These are phyloP conservation scores for Hirtodrosophila alboralis DNA, from an alignment of 2,888 invertebrate genomes.

Conservation along the genomic window DNA sequence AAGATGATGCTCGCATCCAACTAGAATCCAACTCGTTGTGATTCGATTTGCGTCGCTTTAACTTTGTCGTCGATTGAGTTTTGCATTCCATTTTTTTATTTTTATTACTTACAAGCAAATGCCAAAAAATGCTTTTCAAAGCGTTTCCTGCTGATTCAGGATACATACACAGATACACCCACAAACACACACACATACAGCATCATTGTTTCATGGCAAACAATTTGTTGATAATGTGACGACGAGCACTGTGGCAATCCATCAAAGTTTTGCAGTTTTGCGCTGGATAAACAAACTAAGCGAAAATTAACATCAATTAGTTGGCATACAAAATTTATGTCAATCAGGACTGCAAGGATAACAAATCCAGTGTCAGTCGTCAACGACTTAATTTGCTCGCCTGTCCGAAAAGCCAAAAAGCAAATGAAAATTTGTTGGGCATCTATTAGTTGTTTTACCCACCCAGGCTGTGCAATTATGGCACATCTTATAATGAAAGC, in stretches of 20 bases:
- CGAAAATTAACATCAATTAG: slow-evolving; percentile 76
- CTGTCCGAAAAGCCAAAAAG: slow-evolving; percentile 36
- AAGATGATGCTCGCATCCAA: slow-evolving; percentile 21
- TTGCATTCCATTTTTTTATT: slow-evolving; percentile 57
- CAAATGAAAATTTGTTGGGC: slow-evolving; percentile 54
- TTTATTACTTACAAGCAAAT: slow-evolving; percentile 27
- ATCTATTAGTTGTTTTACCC: slow-evolving; percentile 63
- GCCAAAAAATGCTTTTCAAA: slow-evolving; percentile 23
- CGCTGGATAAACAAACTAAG: slow-evolving; percentile 23
- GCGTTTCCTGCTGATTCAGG: slow-evolving; percentile 15
- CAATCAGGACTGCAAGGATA: slow-evolving; percentile 55
- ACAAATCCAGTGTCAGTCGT: slow-evolving; percentile 46
- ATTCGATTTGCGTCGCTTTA: slow-evolving; percentile 77
- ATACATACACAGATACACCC: slow-evolving; percentile 11
- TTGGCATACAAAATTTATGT: slow-evolving; percentile 66
- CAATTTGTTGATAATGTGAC: slow-evolving; percentile 6
- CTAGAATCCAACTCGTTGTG: slow-evolving; percentile 56
- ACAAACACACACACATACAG: slow-evolving; percentile 7
- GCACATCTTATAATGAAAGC: slow-evolving; percentile 34
- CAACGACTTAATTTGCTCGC: slow-evolving; percentile 53
- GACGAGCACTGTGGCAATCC: slow-evolving; percentile 36
- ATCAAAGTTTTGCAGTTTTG: slow-evolving; percentile 50
- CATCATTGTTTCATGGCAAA: slow-evolving; percentile 4
- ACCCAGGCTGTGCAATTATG: slow-evolving; percentile 62
- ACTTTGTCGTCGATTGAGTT: slow-evolving; percentile 61